phyloP scores from a whole-genome alignment of 92 coral and sea anemone genomes.

The Actinernus sp. region DNA sequence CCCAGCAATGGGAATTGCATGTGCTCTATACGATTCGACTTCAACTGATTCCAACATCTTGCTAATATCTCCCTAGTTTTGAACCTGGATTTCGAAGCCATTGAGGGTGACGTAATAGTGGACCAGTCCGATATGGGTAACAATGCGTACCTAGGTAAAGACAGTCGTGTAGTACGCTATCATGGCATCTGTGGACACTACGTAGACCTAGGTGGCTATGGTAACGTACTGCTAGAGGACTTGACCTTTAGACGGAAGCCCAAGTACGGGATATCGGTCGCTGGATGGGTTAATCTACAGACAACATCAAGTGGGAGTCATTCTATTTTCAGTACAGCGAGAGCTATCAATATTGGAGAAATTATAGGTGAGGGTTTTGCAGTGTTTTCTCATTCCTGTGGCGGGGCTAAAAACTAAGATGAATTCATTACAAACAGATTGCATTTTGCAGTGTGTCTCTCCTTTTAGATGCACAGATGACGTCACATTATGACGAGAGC shows the following conservation, averaged over 20 bases:
- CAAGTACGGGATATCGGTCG: constrained; percentile 78
- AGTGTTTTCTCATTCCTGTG: neutral
- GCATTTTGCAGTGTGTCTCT: too few relatives aligned
- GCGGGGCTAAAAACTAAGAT: neutral
- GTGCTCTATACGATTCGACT: too few relatives aligned
- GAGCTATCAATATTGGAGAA: constrained; percentile 69
- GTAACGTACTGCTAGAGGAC: constrained; percentile 87
- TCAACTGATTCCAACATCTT: too few relatives aligned
- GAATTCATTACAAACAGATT: neutral
- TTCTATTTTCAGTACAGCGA: constrained; percentile 92
- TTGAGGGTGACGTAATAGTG: constrained; percentile 73
- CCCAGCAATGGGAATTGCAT: too few relatives aligned
- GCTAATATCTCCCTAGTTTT: constrained; percentile 77
- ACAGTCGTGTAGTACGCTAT: constrained; percentile 67
- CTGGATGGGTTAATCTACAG: constrained; percentile 84
- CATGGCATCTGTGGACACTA: constrained; percentile 86
- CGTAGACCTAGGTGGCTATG: constrained; percentile 80
- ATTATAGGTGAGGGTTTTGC: constrained; percentile 53
- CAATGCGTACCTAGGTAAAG: constrained; percentile 91
- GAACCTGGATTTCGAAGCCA: constrained; percentile 78
- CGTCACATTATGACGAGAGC: too few relatives aligned
- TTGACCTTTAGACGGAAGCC: constrained; percentile 91
- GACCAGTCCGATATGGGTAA: constrained; percentile 92
- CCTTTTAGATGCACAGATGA: too few relatives aligned
- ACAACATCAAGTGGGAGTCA: constrained; percentile 81